These are phyloP conservation scores for Pseudomyrmex cubaensis DNA, from an alignment of 1,140 invertebrate genomes.

Conservation along the genomic window DNA sequence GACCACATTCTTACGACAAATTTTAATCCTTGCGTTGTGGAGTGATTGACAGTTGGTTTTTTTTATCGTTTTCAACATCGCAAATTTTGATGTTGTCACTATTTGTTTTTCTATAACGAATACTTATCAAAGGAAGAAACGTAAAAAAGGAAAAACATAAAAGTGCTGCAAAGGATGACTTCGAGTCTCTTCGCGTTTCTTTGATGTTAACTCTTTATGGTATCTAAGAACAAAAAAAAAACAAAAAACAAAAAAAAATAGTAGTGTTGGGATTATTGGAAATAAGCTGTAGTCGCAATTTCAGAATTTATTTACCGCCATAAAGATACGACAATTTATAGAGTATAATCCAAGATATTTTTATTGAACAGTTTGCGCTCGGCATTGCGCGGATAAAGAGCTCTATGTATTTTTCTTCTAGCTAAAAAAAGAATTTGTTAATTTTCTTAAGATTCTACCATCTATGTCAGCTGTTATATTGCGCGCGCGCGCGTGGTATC, in stretches of 20 bases:
- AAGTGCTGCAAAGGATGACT: too few relatives aligned
- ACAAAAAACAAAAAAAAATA: too few relatives aligned
- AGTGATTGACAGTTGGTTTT: slow-evolving; percentile 9
- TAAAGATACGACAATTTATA: slow-evolving; percentile 39
- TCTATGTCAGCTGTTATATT: too few relatives aligned
- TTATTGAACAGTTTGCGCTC: slow-evolving; percentile 24
- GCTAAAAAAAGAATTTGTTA: too few relatives aligned
- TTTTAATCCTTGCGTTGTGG: neutral
- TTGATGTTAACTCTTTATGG: too few relatives aligned
- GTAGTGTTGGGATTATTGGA: too few relatives aligned
- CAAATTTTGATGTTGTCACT: neutral
- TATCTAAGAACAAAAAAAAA: too few relatives aligned
- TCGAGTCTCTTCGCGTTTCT: too few relatives aligned
- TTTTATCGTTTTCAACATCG: slow-evolving; percentile 4
- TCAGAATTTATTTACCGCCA: slow-evolving; percentile 1
- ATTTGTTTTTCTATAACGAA: neutral
- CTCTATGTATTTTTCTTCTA: neutral
- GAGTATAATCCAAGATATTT: neutral
- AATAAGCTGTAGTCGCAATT: too few relatives aligned
- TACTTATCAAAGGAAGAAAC: neutral
- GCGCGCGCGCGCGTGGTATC: too few relatives aligned
- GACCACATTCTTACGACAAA: neutral
- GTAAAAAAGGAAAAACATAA: too few relatives aligned
- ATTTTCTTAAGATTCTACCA: too few relatives aligned
- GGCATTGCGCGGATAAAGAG: neutral